Base-by-base conservation (phyloP, 2,888 invertebrate genomes). In the Amphipoea oculea region DNA sequence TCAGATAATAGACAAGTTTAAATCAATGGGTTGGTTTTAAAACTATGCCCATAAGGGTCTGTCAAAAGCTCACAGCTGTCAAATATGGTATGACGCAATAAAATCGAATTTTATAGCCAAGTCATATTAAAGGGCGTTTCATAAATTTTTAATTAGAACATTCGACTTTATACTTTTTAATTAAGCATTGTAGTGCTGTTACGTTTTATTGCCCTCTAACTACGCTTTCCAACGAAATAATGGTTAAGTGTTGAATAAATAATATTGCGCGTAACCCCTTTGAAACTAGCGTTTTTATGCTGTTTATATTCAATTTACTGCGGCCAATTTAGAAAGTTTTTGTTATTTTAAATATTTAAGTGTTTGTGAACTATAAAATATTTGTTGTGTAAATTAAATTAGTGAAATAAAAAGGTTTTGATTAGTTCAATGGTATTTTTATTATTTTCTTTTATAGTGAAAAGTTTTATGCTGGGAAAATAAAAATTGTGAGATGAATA, bases 121-220 rank as follows among this genome's bases (percentile, higher is more conserved):
- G 70, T 73, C 84, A 81, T 84, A 86, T 79, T 85, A 83, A 45
- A 86, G 77, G 75, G 86, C 48, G 84, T 86, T 90, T 88, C 82
- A 89, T 91, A 86, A 88, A 76, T 85, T 87, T 91, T 90, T 90
- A 91, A 91, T 89, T 87, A 88, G 83, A 83, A 81, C 84, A 83
- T 87, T 89, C 72, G 78, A 78, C 84, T 88, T 86, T 85, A 86
- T 85, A 89, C 79, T 89, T 90, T 88, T 88, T 87, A 91, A 90
- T 90, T 89, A 91, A 89, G 87, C 82, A 89, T 88, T 91, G 91
- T 91, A 88, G 88, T 82, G 81, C 69, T 85, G 80, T 91, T 88
- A 88, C 86, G 48, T 86, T 90, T 91, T 88, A 90, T 89, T 75
- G 42, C 72, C 79, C 68, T 73, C 81, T 83, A 88, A 86, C 82